Base-by-base conservation (phyloP, 2,113 vertebrate genomes). In the Ceyx melanurus region DNA sequence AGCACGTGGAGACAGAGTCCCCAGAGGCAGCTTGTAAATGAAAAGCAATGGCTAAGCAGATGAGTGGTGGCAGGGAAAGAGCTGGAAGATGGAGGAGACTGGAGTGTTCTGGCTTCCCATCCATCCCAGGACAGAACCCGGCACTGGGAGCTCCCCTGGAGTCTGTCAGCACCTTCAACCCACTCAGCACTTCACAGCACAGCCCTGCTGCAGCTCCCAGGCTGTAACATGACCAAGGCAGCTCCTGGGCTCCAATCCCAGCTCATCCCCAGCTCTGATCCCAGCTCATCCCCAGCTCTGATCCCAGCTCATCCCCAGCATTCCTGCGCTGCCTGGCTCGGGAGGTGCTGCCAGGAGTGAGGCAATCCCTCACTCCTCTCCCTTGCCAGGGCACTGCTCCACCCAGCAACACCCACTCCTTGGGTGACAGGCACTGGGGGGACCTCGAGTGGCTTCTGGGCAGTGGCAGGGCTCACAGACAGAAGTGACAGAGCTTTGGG, bases 151-250 rank as follows among this genome's bases (percentile, higher is more conserved):
- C 91, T 89, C 67, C 54, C 66, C 37, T 0, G 3, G 83, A 71
- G 54, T 33, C 88, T 82, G 90, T 95, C 93, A 94, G 86, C 90
- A 81, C 80, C 83, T 93, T 57, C 64, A 40, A 4, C 48, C 56
- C 78, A 87, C 78, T 66, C 91, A 45, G 91, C 87, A 29, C 35
- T 84, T 9, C 53, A 18, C 89, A 85, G 84, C 78, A 53, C 40
- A 53, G 81, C 89, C 84, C 91, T 26, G 78, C 46, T 68, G 53
- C 57, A 64, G 1, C 7, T 54, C 77, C 45, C 45, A 10, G 37
- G 28, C 91, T 25, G 81, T 4, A 90, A 58, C 40, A 45, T 48
- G 88, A 88, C 46, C 86, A 72, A 33, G 57, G 48, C 4, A 6
- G 64, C 72, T 50, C 77, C 2, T 14, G 3, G 17, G 82, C 73